Conservation (phyloP, 2,888 invertebrate genomes). For the Megaustenia siamemsis region DNA sequence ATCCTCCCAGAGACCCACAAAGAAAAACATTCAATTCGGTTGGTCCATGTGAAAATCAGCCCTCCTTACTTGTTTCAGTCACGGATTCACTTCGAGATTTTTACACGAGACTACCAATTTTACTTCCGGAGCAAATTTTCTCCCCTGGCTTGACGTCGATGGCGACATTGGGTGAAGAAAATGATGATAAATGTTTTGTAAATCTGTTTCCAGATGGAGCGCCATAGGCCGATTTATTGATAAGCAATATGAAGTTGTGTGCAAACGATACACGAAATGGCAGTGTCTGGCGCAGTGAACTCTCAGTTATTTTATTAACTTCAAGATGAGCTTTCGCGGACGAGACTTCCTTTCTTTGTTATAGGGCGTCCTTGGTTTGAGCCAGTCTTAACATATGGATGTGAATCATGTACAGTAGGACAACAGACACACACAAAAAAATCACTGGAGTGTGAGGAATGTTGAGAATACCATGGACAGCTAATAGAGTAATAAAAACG, state of each 20-base stretch:
- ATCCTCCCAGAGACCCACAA: slow-evolving; percentile 36
- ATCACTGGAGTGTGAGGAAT: too few species aligned
- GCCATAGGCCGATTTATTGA: neutral
- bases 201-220: neutral
- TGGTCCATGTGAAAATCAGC: slow-evolving; percentile 43
- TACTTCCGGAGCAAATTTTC: slow-evolving; percentile 22
- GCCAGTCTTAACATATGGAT: too few species aligned
- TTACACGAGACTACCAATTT: slow-evolving; percentile 34
- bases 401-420: too few species aligned
- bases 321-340: too few species aligned
- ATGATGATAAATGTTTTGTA: neutral
- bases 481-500: too few species aligned
- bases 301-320: neutral
- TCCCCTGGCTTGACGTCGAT: neutral
- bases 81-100: slow-evolving; percentile 34
- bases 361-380: too few species aligned
- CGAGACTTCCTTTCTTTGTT: too few species aligned
- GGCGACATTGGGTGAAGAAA: neutral
- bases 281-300: neutral
- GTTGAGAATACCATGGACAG: too few species aligned
- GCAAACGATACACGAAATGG: neutral
- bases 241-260: neutral
- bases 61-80: slow-evolving; percentile 40
- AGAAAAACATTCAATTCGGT: slow-evolving; percentile 43
- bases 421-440: too few species aligned